Evolutionary conservation across 2,888 invertebrate species (phyloP).

Genomic region (Trichogramma evanescens): DNA sequence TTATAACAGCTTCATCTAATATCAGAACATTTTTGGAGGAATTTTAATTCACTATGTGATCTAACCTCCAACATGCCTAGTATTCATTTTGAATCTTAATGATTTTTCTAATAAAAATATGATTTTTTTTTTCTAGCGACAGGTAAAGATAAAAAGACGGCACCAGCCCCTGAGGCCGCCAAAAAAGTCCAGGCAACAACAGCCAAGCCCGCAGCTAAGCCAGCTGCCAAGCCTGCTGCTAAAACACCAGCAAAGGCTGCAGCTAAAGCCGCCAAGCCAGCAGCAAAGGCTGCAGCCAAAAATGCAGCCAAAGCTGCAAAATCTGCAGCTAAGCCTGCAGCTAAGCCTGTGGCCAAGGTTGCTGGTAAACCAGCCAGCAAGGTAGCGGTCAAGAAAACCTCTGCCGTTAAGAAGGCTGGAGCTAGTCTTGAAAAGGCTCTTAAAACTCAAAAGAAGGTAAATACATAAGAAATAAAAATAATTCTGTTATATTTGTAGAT

Average conservation of each 20-base stretch:
- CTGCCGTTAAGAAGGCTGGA: constrained; percentile 48
- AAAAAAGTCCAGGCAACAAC: constrained; percentile 45
- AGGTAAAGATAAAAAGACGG: constrained; percentile 31
- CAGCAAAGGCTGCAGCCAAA: constrained; percentile 27
- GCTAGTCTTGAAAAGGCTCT: constrained; percentile 67
- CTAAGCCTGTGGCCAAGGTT: too few relatives aligned
- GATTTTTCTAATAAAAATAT: background rate
- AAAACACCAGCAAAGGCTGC: constrained; percentile 39
- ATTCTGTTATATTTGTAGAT: background rate
- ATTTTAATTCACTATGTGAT: background rate
- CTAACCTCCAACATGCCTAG: background rate
- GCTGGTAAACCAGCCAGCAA: too few relatives aligned
- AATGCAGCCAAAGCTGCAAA: too few relatives aligned
- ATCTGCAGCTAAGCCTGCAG: background rate
- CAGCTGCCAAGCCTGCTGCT: constrained; percentile 20
- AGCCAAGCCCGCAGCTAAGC: constrained; percentile 34
- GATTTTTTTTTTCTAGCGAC: too few relatives aligned
- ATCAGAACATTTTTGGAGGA: too few relatives aligned
- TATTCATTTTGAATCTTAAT: background rate
- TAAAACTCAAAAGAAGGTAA: constrained; percentile 79
- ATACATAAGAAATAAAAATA: background rate
- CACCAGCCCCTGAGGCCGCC: constrained; percentile 48
- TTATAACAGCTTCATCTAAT: too few relatives aligned
- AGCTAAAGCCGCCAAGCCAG: constrained; percentile 39
- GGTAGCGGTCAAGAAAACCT: constrained; percentile 33